Base-by-base conservation (phyloP, 2,113 vertebrate genomes). In the Bos indicus region DNA sequence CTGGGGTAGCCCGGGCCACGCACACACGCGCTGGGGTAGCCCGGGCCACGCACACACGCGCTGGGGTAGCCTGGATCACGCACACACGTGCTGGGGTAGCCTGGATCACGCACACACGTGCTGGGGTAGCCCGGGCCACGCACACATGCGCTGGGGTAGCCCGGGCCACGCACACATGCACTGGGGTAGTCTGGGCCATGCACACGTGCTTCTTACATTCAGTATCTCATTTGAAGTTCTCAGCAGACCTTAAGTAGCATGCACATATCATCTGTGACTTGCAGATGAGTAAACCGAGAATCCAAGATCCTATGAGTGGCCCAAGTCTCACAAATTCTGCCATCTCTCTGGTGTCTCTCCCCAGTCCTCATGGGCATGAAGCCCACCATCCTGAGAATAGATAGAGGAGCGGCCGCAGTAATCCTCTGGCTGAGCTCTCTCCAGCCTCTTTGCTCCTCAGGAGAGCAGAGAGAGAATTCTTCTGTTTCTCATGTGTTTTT, bases 71-170 rank as follows among this genome's bases (percentile, higher is more conserved):
- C 56, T 0, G 23, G 3, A 0, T 11, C 59, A 60, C 0, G 12
- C 25, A 28, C 26, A 60, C 33, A 0, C 5, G 64, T 0, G 0
- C 62, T n/a, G 16, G 62, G 59, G 13, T 0, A 60, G 1, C 59
- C 26, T 0, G 48, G 48, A 3, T 11, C 48, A 48, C 2, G 9
- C 1, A 19, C 52, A 54, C 54, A 19, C 7, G 6, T 0, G 0
- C 52, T 54, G 52, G 52, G 57, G 25, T 59, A 26, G 57, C 23
- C 57, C 1, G 7, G 7, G 6, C 54, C 54, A 56, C 2, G 17
- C 19, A 56, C 54, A 56, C 54, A 8, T 8, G 52, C 0, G 0
- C 54, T 56, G 19, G 54, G 2, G 19, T 56, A 21, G 3, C 19
- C 54, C 0, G 7, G 4, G 1, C 54, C 19, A 57, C 0, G 3